Percentiles rank a stretch among this genome's conserved stretches.
These are phyloP conservation scores for Neodiprion fabricii DNA, from an alignment of 1,140 invertebrate species.

Conservation along the genomic window DNA sequence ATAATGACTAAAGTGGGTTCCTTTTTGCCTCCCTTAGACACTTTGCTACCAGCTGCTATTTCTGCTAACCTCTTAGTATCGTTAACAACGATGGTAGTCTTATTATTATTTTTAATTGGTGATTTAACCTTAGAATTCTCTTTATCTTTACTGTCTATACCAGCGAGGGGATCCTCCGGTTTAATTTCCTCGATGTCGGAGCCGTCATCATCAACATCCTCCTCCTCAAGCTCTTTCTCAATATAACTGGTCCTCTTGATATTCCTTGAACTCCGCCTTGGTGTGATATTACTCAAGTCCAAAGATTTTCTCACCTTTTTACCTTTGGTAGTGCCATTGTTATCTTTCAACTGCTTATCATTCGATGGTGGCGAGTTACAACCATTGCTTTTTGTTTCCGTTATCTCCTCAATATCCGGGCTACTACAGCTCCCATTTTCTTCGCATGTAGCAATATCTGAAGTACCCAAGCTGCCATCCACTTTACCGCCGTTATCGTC, in stretches of 20 bases:
- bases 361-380: constrained; percentile 29
- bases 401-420: constrained; percentile 57
- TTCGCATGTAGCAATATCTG: constrained; percentile 52
- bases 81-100: constrained; percentile 73
- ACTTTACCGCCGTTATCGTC: constrained; percentile 37
- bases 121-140: constrained; percentile 56
- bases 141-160: constrained; percentile 57
- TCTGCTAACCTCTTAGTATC: constrained; percentile 77
- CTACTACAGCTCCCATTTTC: constrained; percentile 57
- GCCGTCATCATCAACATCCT: constrained; percentile 66
- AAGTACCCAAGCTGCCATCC: constrained; percentile 44
- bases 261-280: constrained; percentile 69
- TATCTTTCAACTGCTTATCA: constrained; percentile 34
- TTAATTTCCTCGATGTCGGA: constrained; percentile 72
- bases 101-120: constrained; percentile 55
- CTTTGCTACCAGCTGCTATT: constrained; percentile 68
- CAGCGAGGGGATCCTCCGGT: constrained; percentile 71
- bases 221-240: constrained; percentile 68
- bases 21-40: constrained; percentile 67
- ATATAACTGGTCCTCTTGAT: constrained; percentile 70
- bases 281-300: constrained; percentile 59
- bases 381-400: constrained; percentile 48
- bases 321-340: constrained; percentile 36
- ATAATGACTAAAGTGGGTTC: constrained; percentile 81
- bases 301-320: constrained; percentile 56